These are phyloP conservation scores for Paracentrotus lividus DNA, from an alignment of 53 echinoderm and acorn worm species.

Conservation along the genomic window DNA sequence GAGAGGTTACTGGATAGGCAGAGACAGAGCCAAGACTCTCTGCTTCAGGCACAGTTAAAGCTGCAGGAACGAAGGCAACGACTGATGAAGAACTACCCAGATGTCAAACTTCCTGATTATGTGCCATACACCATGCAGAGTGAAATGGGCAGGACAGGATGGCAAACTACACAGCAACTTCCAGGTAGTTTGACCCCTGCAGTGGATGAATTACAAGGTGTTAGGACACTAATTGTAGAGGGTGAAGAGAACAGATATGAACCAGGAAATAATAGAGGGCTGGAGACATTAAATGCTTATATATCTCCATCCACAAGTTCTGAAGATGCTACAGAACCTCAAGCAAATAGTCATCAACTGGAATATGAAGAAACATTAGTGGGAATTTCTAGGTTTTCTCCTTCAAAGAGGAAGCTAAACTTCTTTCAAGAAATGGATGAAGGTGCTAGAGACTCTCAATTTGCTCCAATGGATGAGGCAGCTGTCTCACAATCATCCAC, in stretches of 20 bases:
- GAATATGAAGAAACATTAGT: neutral
- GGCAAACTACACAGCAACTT: neutral
- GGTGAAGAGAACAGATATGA: neutral
- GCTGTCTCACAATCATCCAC: slow-evolving; percentile 12
- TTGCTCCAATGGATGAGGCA: slow-evolving; percentile 44
- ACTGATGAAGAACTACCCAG: slow-evolving; percentile 82
- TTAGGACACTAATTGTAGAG: neutral
- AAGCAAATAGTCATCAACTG: neutral
- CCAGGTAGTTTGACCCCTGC: neutral
- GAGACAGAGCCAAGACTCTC: slow-evolving; percentile 73
- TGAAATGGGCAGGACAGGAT: neutral
- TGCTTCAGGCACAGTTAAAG: slow-evolving; percentile 79
- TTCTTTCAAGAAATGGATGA: neutral
- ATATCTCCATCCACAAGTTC: neutral
- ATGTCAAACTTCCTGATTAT: slow-evolving; percentile 75
- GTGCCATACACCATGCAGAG: slow-evolving; percentile 63
- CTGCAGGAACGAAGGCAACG: slow-evolving; percentile 82
- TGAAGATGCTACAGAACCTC: neutral
- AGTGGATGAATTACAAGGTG: neutral
- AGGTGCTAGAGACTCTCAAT: neutral
- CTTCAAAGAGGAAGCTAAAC: slow-evolving; percentile 3
- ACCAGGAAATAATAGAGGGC: neutral
- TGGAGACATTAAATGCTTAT: neutral
- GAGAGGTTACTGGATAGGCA: slow-evolving; percentile 77
- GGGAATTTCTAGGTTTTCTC: neutral